Percentiles rank a stretch among this genome's conserved stretches.
Conservation (phyloP, 1,140 invertebrate genomes). For the Brachionus sp. region DNA sequence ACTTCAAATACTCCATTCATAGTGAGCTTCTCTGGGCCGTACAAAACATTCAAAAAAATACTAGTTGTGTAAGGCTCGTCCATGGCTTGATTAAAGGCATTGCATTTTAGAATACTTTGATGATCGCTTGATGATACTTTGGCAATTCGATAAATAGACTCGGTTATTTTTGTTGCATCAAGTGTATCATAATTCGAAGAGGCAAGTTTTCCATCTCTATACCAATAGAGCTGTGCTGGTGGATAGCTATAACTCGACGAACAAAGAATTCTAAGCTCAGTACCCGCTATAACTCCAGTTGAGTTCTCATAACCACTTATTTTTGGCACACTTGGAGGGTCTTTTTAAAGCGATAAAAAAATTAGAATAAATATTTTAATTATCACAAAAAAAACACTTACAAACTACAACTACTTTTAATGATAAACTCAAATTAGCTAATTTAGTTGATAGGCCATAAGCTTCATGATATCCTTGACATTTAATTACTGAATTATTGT, state of each 20-base stretch:
- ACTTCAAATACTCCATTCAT: constrained; percentile 43
- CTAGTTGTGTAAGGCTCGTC: constrained; percentile 13
- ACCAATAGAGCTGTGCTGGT: constrained; percentile 31
- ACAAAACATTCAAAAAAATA: constrained; percentile 4
- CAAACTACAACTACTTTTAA: constrained; percentile 40
- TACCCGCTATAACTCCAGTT: constrained; percentile 12
- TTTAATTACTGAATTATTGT: constrained; percentile 43
- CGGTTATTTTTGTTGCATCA: background rate
- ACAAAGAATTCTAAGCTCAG: background rate
- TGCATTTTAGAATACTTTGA: constrained; percentile 22
- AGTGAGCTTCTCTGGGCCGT: constrained; percentile 24
- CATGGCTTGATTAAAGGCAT: constrained; percentile 40
- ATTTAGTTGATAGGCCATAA: background rate
- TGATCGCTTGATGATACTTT: constrained; percentile 18
- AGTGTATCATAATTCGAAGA: constrained; percentile 39
- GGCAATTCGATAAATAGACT: constrained; percentile 1
- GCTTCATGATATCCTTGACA: constrained; percentile 42
- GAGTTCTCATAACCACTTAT: background rate
- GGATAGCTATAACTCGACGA: constrained; percentile 16
- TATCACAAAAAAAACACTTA: constrained; percentile 16
- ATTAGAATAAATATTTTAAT: background rate
- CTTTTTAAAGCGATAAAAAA: background rate
- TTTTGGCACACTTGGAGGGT: constrained; percentile 24
- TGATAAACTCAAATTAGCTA: constrained; percentile 19
- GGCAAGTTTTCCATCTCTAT: constrained; percentile 16